Evolutionary conservation across 2,113 vertebrate species (phyloP), one percentile per base, ranked within the genome.

Genomic region (Protomyctophum bolini): DNA sequence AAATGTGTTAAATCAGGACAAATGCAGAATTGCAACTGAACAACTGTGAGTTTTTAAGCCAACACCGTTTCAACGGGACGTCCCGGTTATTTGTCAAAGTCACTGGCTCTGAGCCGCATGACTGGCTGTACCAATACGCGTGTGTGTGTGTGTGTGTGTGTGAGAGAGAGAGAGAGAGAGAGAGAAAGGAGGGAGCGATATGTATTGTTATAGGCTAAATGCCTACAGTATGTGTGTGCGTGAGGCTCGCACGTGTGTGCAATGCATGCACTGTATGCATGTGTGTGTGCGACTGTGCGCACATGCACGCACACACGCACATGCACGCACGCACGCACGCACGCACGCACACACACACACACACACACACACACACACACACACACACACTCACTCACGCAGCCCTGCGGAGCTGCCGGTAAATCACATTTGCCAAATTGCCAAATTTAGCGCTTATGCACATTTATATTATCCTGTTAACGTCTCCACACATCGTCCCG

Each of bases 1-100:
- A n/a, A n/a, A n/a, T n/a, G n/a, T n/a, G n/a, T n/a, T n/a, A n/a
- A n/a, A n/a, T n/a, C n/a, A n/a, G n/a, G n/a, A n/a, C n/a, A n/a
- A n/a, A n/a, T n/a, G n/a, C n/a, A n/a, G n/a, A n/a, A n/a, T n/a
- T n/a, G n/a, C n/a, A n/a, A n/a, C n/a, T n/a, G n/a, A n/a, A n/a
- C n/a, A n/a, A n/a, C n/a, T n/a, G n/a, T n/a, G n/a, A n/a, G n/a
- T n/a, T n/a, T n/a, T n/a, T 90, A 96, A 97, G 96, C 95, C 96
- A 96, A 95, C 95, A 95, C 93, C 95, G 93, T n/a, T n/a, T n/a
- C n/a, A n/a, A n/a, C n/a, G n/a, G 93, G 94, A 97, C 96, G 97
- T 97, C 96, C 96, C 95, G 95, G 95, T 96, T 98, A 97, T 97
- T 97, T 98, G 97, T 98, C 96, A 98, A 97, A 96, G 96, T 98